phyloP scores from a whole-genome alignment of 2,797 vertebrate genomes.

The Cercopithecus neglectus region DNA sequence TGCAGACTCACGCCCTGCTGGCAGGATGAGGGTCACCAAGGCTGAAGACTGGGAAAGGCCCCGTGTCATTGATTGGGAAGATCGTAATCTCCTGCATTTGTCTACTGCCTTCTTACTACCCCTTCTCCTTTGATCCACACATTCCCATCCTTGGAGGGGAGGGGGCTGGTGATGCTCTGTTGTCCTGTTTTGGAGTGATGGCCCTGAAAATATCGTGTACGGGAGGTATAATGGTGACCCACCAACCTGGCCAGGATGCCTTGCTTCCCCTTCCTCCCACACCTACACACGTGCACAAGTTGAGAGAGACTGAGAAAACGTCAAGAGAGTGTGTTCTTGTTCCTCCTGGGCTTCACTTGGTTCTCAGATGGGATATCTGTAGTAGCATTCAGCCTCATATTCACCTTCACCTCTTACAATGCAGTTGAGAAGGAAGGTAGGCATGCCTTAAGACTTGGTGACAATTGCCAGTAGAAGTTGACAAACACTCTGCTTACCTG shows the following conservation, averaged over 20 bases:
- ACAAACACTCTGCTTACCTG: background rate
- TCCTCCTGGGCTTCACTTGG: background rate
- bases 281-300: accelerated
- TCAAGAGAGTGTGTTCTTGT: background rate
- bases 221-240: background rate
- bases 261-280: background rate
- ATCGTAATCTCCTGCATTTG: background rate
- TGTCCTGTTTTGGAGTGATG: background rate
- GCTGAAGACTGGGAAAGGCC: constrained; percentile 42
- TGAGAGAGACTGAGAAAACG: background rate
- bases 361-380: background rate
- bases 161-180: background rate
- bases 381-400: too few relatives aligned
- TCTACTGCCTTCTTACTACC: background rate
- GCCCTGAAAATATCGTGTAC: background rate
- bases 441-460: background rate
- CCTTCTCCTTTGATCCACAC: constrained; percentile 3
- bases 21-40: constrained; percentile 27
- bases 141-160: background rate
- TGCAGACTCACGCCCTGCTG: background rate
- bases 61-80: background rate
- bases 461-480: background rate
- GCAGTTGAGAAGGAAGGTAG: background rate
- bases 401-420: background rate
- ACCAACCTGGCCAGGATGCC: background rate